These are phyloP conservation scores for Falco novaeseelandiae DNA, from an alignment of 2,797 vertebrate genomes.

Conservation along the genomic window DNA sequence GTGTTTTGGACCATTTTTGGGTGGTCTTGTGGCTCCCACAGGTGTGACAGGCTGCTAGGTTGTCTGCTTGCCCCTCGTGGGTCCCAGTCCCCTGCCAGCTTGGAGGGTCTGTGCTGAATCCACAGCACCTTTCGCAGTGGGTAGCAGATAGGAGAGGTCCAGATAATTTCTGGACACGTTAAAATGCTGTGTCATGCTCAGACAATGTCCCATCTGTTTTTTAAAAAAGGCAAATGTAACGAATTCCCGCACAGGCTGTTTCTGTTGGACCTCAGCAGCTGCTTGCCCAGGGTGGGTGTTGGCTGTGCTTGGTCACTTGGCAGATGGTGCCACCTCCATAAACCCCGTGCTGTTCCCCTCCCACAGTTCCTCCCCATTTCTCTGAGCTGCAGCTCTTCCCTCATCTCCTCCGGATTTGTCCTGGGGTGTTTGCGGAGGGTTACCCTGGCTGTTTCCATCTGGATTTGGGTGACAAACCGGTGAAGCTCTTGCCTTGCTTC, in stretches of 20 bases:
- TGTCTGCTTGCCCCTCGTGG: not conserved
- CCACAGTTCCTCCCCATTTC: not conserved
- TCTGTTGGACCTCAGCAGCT: not conserved
- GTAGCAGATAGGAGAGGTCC: not conserved
- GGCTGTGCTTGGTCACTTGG: not conserved
- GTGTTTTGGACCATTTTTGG: not conserved
- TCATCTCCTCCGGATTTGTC: not conserved
- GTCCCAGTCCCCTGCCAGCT: rapidly evolving
- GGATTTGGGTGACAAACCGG: not conserved
- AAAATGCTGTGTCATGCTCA: not conserved
- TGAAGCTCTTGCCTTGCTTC: not conserved
- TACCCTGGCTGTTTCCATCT: rapidly evolving
- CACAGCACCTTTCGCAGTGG: rapidly evolving
- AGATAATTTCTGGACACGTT: not conserved
- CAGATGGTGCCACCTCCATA: not conserved
- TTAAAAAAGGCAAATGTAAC: not conserved
- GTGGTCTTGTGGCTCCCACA: not conserved
- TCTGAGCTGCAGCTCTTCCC: not conserved
- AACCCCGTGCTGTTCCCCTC: rapidly evolving
- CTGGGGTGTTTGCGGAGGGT: not conserved
- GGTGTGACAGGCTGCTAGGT: too few relatives aligned
- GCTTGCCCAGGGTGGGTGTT: not conserved
- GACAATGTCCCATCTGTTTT: not conserved
- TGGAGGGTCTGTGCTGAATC: not conserved
- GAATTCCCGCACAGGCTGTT: not conserved